Evolutionary conservation across 2,888 invertebrate species (phyloP).

Genomic region (Cabera pusaria): DNA sequence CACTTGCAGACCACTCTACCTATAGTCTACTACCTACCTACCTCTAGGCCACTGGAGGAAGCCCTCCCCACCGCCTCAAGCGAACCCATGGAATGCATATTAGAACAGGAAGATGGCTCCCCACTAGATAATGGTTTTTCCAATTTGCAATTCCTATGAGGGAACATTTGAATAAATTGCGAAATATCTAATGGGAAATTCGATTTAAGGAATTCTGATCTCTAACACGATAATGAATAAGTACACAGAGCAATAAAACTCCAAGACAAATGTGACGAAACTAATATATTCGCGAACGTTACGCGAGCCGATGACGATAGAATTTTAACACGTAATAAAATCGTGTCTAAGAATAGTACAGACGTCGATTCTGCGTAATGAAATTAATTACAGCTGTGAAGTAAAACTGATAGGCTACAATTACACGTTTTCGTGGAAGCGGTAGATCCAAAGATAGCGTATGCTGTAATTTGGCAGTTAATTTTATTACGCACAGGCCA

Average conservation of each 20-base stretch:
- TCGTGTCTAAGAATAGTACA: conserved; percentile 9
- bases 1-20: too few relatives aligned
- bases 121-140: conserved; percentile 8
- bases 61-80: too few relatives aligned
- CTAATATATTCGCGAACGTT: neutral
- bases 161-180: conserved; percentile 16
- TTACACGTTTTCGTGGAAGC: conserved; percentile 24
- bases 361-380: conserved; percentile 16
- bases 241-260: neutral
- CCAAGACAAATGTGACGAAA: neutral
- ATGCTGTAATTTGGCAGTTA: conserved; percentile 23
- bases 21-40: too few relatives aligned
- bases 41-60: neutral
- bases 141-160: conserved; percentile 24
- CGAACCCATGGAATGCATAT: conserved; percentile 41
- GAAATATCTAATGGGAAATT: conserved; percentile 6
- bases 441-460: conserved; percentile 16
- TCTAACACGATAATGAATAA: neutral
- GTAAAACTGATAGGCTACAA: conserved; percentile 24
- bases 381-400: conserved; percentile 22
- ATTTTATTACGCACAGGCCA: conserved; percentile 23
- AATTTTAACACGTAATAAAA: conserved; percentile 4
- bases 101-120: conserved; percentile 23
- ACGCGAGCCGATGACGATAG: conserved; percentile 4
- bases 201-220: neutral